Conservation (phyloP, 2,797 vertebrate genomes). For the Heliangelus exortis region DNA sequence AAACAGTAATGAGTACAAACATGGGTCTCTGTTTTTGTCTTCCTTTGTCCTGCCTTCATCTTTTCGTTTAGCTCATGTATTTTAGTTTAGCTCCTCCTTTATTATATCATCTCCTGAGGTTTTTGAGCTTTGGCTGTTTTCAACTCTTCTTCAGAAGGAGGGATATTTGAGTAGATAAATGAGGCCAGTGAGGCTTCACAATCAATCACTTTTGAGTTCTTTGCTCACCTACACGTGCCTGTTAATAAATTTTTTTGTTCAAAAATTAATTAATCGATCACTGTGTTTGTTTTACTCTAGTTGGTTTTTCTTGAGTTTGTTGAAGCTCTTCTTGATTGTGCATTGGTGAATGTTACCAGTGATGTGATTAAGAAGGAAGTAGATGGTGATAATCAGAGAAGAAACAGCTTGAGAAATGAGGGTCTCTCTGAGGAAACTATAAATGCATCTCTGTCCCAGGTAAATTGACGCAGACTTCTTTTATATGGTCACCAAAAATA, state of each 20-base stretch:
- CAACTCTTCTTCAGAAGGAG: neutral
- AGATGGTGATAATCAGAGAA: neutral
- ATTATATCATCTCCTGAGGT: neutral
- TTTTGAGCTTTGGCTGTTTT: neutral
- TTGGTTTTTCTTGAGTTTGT: slow-evolving; percentile 94
- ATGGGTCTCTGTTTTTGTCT: neutral
- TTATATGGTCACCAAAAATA: too few species aligned
- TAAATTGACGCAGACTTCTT: neutral
- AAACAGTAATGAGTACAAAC: neutral
- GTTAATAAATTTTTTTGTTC: neutral
- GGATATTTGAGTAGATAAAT: neutral
- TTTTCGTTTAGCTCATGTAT: neutral
- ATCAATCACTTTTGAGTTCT: neutral
- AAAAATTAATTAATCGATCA: neutral
- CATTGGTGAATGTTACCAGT: slow-evolving; percentile 69
- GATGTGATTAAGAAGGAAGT: slow-evolving; percentile 18
- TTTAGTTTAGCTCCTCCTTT: neutral
- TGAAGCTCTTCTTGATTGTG: slow-evolving; percentile 88
- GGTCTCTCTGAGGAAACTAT: neutral
- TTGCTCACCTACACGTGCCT: neutral
- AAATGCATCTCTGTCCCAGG: neutral
- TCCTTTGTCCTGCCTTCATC: neutral
- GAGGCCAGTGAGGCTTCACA: neutral
- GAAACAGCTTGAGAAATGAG: neutral
- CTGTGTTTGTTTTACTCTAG: slow-evolving; percentile 74